Evolutionary conservation across 2,888 invertebrate genomes (phyloP).

Genomic region (Camptogramma bilineatum): DNA sequence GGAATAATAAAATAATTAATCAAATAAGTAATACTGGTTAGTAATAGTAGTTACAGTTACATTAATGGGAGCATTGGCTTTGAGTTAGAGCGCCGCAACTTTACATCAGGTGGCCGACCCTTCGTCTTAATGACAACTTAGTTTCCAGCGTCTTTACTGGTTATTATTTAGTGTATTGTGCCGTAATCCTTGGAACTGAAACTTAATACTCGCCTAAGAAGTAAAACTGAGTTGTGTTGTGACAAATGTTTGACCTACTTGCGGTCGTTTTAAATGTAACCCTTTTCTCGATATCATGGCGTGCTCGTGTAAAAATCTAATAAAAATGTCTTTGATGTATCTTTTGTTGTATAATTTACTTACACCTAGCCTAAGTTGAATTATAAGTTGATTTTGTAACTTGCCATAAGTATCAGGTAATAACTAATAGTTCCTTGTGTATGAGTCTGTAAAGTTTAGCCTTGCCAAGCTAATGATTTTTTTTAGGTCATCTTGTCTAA

Average conservation of each 20-base stretch:
- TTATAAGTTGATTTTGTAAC: not conserved
- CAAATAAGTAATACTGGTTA: no score
- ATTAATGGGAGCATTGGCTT: no score
- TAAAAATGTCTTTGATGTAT: conserved; percentile 59
- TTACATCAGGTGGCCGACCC: no score
- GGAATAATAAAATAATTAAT: no score
- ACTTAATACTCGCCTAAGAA: conserved; percentile 38
- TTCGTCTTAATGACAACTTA: not conserved
- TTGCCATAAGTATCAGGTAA: not conserved
- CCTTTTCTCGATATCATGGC: conserved; percentile 48
- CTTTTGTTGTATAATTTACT: conserved; percentile 47
- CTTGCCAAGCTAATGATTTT: no score
- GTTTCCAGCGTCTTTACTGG: conserved; percentile 22
- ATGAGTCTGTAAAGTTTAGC: no score
- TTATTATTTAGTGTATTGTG: conserved; percentile 23
- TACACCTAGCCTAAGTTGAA: conserved; percentile 11
- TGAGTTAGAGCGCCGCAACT: no score
- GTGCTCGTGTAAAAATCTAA: conserved; percentile 53
- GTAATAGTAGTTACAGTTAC: no score
- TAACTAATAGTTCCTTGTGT: not conserved
- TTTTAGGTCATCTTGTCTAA: no score
- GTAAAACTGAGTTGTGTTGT: conserved; percentile 38
- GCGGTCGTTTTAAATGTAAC: conserved; percentile 42
- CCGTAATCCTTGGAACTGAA: conserved; percentile 40
- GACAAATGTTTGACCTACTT: conserved; percentile 46